A percentile compares a stretch with the other conserved stretches of the same genome.
Evolutionary conservation across 2,888 invertebrate species (phyloP).

Genomic region (Agrenia bidenticulata): DNA sequence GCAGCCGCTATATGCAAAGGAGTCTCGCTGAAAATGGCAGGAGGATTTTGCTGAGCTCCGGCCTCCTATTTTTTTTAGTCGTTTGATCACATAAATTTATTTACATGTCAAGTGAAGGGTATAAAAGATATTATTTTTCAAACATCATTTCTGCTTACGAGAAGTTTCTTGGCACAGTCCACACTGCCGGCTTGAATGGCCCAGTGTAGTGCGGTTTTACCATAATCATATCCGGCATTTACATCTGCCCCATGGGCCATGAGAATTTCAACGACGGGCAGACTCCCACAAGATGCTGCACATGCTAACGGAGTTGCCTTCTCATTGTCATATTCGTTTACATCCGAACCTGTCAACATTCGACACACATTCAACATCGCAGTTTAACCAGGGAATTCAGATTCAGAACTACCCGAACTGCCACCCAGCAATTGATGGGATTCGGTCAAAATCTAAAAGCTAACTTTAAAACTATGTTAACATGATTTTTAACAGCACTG

Average conservation of each 20-base stretch:
- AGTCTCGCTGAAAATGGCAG: slow-evolving; percentile 62
- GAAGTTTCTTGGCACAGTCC: slow-evolving; percentile 71
- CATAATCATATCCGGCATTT: slow-evolving; percentile 57
- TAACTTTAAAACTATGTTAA: too few relatives aligned
- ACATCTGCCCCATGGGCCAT: slow-evolving; percentile 69
- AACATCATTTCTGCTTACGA: slow-evolving; percentile 55
- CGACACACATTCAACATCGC: too few relatives aligned
- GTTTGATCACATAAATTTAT: background rate
- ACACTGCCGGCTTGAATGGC: slow-evolving; percentile 76
- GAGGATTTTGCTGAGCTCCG: slow-evolving; percentile 73
- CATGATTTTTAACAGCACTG: too few relatives aligned
- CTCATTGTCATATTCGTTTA: slow-evolving; percentile 42
- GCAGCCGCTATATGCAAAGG: slow-evolving; percentile 72
- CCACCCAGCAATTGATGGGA: too few relatives aligned
- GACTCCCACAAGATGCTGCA: slow-evolving; percentile 61
- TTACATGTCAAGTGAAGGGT: slow-evolving; percentile 3
- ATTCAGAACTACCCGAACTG: too few relatives aligned
- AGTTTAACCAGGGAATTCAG: too few relatives aligned
- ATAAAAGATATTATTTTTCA: background rate
- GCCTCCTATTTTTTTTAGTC: slow-evolving; percentile 58
- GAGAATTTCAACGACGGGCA: slow-evolving; percentile 69
- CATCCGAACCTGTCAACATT: slow-evolving; percentile 36
- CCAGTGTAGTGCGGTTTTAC: slow-evolving; percentile 62
- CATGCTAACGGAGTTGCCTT: slow-evolving; percentile 47
- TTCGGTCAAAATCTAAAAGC: too few relatives aligned